Conservation (phyloP, 2,113 vertebrate species). For the Menura novaehollandiae region DNA sequence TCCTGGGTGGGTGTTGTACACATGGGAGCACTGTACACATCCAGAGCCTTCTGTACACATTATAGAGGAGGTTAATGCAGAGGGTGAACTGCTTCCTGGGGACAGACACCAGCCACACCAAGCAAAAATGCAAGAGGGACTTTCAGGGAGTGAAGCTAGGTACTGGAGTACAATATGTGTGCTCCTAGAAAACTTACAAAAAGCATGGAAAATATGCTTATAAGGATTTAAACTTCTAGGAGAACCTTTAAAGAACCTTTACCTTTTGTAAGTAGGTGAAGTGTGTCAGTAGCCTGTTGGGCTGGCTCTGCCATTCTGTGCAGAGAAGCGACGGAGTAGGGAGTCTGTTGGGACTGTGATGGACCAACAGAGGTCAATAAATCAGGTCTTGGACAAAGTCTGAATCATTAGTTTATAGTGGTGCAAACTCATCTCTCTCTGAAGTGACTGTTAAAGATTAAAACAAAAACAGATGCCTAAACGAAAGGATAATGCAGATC, state of each 20-base stretch:
- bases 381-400: background rate
- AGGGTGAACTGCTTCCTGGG: background rate
- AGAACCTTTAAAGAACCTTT: background rate
- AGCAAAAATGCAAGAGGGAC: background rate
- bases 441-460: background rate
- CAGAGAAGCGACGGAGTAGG: background rate
- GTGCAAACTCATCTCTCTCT: background rate
- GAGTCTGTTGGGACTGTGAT: background rate
- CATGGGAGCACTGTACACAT: background rate
- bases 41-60: background rate
- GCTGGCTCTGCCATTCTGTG: background rate
- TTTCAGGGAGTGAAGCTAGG: background rate
- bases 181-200: background rate
- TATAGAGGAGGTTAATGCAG: background rate
- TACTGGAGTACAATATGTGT: background rate
- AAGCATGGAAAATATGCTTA: background rate
- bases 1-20: background rate
- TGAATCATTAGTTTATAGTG: background rate
- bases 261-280: background rate
- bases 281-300: too few relatives aligned
- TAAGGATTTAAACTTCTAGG: background rate
- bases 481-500: background rate
- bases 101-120: background rate
- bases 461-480: background rate
- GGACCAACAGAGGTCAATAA: background rate